Evolutionary conservation across 2,113 vertebrate genomes (phyloP).

Genomic region (Chloropsis hardwickii): DNA sequence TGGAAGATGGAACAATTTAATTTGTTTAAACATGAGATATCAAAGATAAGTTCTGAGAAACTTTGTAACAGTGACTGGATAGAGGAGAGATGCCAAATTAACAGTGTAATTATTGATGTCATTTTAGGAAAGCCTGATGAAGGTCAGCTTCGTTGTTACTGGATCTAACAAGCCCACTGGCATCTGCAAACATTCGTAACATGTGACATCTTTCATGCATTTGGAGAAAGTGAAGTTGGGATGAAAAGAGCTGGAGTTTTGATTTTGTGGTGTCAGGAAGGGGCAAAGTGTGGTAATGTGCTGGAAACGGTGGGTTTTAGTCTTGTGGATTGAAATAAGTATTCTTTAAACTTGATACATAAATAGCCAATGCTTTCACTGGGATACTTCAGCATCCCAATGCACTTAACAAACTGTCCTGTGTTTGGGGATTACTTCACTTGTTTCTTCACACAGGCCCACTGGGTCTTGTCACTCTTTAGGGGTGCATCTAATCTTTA

Average conservation of each 20-base stretch:
- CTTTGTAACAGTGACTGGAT: background rate
- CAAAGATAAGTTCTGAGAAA: background rate
- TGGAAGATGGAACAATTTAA: background rate
- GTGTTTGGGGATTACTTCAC: background rate
- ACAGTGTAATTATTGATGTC: background rate
- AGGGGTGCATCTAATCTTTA: background rate
- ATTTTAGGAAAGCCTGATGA: background rate
- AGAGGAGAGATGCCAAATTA: background rate
- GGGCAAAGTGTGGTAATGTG: background rate
- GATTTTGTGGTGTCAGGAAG: background rate
- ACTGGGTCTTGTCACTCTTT: background rate
- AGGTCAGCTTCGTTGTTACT: background rate
- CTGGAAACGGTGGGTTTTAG: background rate
- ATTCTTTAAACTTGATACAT: background rate
- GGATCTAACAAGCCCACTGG: background rate
- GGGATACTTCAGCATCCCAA: background rate
- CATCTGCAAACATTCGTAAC: background rate
- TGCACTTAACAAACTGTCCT: background rate
- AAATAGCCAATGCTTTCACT: background rate
- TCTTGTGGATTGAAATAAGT: background rate
- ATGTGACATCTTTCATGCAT: background rate
- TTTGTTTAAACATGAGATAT: background rate
- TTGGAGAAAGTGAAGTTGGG: background rate
- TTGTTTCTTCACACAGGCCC: background rate
- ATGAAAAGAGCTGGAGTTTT: background rate